Base-by-base conservation (phyloP, 23 tunicate species). In the Ciona savignyi region DNA sequence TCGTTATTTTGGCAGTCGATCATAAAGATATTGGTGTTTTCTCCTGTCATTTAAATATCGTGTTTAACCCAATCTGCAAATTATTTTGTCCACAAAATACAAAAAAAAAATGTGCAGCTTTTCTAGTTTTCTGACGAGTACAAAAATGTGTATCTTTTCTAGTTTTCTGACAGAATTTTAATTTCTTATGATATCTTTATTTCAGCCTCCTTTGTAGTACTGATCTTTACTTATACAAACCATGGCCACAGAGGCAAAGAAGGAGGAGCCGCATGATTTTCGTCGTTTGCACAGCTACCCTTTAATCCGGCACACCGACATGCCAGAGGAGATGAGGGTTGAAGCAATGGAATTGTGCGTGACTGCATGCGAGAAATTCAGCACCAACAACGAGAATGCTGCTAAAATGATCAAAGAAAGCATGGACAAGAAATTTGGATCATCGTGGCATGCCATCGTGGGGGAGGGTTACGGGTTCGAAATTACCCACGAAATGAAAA, bases 311-410 rank as follows among this genome's bases (percentile, higher is more conserved):
- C 97, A 91, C 63, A 91, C 97, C 63, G 99, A 95, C 42, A 95
- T 95, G 99, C 99, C 95, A n/a, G 99, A 95, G 76, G 99, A 95
- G 83, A 95, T 95, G 99, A 70, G 96, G 51, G 86, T 85, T 19
- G 99, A 95, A 71, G 96, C 96, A 0, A 89, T 91, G 86, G 99
- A 95, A 42, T 72, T 89, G 32, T 80, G 92, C 70, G 99, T 95
- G 22, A 95, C 99, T 23, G 99, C 96, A 33, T 89, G 90, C 75
- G 97, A 91, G 76, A 91, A 91, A 75, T 91, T 91, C 65, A 75
- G 81, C 48, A 33, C 84, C 28, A 91, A 80, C 70, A 84, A 84
- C 64, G 97, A 91, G 68, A 84, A 80, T 71, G 99, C 99, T 25
- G 96, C 99, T 0, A 95, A 95, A 72, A 84, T 95, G 96, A 85